These are phyloP conservation scores for Fragum whitleyi DNA, from an alignment of 2,888 invertebrate genomes.

Conservation along the genomic window DNA sequence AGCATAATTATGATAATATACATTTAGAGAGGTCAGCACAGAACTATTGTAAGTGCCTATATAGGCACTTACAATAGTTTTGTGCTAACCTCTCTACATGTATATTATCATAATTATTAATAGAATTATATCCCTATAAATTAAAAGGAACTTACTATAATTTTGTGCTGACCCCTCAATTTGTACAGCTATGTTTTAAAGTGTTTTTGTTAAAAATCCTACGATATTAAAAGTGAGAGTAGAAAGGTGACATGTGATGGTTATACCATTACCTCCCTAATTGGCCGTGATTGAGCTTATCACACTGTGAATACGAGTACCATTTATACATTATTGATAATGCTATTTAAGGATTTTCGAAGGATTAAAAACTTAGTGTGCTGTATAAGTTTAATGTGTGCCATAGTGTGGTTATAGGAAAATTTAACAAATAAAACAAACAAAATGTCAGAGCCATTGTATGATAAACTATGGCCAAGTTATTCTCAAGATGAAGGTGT, in stretches of 20 bases:
- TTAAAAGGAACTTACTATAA: too few relatives aligned
- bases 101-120: too few relatives aligned
- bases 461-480: constrained; percentile 22
- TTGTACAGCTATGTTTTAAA: too few relatives aligned
- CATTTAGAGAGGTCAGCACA: too few relatives aligned
- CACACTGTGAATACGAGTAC: background rate
- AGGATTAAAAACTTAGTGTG: background rate
- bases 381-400: constrained; percentile 1
- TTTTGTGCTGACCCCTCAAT: too few relatives aligned
- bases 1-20: too few relatives aligned
- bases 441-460: background rate
- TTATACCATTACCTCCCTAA: background rate
- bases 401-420: background rate
- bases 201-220: too few relatives aligned
- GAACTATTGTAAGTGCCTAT: too few relatives aligned
- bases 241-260: background rate
- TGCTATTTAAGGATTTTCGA: background rate
- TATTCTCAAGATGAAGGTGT: constrained; percentile 10
- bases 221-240: too few relatives aligned
- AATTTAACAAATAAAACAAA: background rate
- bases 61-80: too few relatives aligned
- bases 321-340: background rate
- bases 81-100: too few relatives aligned
- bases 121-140: too few relatives aligned
- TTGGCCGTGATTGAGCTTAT: background rate